Percentiles rank a stretch among this genome's conserved stretches.
These are phyloP conservation scores for Portunus trituberculatus DNA, from an alignment of 1,140 invertebrate genomes.

Conservation along the genomic window DNA sequence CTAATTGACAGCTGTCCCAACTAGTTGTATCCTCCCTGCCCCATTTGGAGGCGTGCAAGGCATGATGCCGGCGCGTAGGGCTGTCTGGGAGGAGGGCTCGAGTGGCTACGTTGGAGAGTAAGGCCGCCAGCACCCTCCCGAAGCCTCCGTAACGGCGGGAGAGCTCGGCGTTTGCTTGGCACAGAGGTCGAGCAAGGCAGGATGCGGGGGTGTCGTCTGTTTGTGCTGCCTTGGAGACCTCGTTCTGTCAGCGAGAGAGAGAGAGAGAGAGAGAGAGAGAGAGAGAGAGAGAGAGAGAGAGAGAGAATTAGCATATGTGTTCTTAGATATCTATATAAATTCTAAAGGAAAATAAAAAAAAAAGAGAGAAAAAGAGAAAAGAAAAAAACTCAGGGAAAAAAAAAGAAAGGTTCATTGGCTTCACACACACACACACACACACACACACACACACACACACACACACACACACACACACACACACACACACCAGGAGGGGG, in stretches of 20 bases:
- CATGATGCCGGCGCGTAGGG: background rate
- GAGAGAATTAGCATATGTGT: background rate
- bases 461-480: background rate
- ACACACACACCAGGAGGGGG: slow-evolving; percentile 50
- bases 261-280: slow-evolving; percentile 10
- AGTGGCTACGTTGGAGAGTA: slow-evolving; percentile 14
- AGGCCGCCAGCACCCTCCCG: slow-evolving; percentile 15
- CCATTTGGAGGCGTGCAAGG: slow-evolving; percentile 3
- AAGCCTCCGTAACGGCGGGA: slow-evolving; percentile 37
- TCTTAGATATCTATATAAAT: background rate
- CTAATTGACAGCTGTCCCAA: background rate
- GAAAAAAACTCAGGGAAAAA: too few relatives aligned
- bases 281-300: background rate
- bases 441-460: background rate
- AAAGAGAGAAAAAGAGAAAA: background rate
- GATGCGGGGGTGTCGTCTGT: background rate
- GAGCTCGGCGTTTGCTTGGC: slow-evolving; percentile 33
- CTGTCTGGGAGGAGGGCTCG: background rate
- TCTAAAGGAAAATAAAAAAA: background rate
- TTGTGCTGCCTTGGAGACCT: background rate
- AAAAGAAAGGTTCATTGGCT: too few relatives aligned
- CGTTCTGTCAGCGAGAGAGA: background rate
- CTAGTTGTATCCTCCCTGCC: background rate
- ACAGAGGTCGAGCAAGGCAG: slow-evolving; percentile 25
- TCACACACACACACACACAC: background rate